Evolutionary conservation across 2,888 invertebrate genomes (phyloP), one percentile per base, ranked within the genome.

Genomic region (Tachystola acroxantha): DNA sequence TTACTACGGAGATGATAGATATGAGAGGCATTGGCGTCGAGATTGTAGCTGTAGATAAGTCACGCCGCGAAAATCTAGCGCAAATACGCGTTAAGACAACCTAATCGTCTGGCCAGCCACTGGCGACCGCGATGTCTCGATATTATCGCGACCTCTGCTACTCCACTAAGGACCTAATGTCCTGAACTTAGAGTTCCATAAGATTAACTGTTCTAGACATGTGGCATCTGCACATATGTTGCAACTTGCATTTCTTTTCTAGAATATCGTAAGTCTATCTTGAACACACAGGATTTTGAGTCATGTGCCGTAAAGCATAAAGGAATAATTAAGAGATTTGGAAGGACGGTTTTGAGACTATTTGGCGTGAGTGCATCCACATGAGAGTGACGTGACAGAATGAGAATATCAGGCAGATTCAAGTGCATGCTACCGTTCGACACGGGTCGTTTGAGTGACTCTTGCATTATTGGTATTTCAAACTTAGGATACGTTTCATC

Each of bases 41-140:
- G 46, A 50, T 57, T 48, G 44, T 45, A 16, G 16, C n/a, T 24
- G 44, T 50, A 69, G 81, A 82, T 82, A 81, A 78, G 63, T 58
- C 76, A 76, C 72, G 74, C 46, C 42, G 60, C 53, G 62, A 59
- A 74, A 69, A n/a, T n/a, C 64, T 69, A 61, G 71, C 55, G 54
- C 70, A 69, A 70, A 68, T 69, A 60, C 65, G 62, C 51, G 53
- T 32, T 41, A 10, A 24, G 31, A 64, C 66, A 56, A 68, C 56
- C 65, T 66, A 72, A 76, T 76, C 69, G 70, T 64, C 58, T 46
- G 44, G 45, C 24, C 50, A 50, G 63, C 64, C 54, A 37, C 49
- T 45, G 50, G 53, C 56, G 50, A 57, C 55, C 43, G 42, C 43
- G 43, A 45, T 45, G 24, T n/a, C 43, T 46, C 34, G 48, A 42